phyloP scores from a whole-genome alignment of 2,888 invertebrate species.

The Latrodectus elegans region DNA sequence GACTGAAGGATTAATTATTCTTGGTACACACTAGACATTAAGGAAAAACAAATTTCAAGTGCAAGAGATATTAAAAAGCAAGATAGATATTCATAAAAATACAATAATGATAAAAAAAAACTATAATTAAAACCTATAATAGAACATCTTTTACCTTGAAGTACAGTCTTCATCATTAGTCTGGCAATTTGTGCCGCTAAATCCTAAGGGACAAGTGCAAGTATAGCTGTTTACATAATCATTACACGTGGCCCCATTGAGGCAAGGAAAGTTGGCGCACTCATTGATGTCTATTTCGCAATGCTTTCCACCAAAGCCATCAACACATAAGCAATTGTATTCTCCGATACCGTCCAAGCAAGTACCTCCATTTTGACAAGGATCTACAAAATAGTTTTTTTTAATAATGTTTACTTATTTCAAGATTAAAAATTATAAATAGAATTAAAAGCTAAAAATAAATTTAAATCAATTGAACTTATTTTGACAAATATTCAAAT shows the following conservation, averaged over 20 bases:
- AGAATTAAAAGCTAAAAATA: too few relatives aligned
- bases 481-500: too few relatives aligned
- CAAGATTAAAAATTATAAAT: too few relatives aligned
- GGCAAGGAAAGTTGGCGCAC: conserved; percentile 84
- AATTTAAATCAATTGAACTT: too few relatives aligned
- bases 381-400: conserved; percentile 76
- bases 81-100: background rate
- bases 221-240: conserved; percentile 96
- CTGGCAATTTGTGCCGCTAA: conserved; percentile 96
- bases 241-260: conserved; percentile 93
- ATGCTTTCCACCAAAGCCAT: conserved; percentile 92
- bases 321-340: conserved; percentile 91
- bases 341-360: conserved; percentile 93
- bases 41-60: background rate
- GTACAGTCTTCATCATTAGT: conserved; percentile 96
- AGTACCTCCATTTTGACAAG: conserved; percentile 94
- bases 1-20: too few relatives aligned
- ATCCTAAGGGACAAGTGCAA: conserved; percentile 91
- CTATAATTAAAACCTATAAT: background rate
- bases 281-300: conserved; percentile 94
- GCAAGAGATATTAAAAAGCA: background rate
- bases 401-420: background rate
- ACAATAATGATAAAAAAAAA: background rate
- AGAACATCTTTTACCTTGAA: conserved; percentile 75
- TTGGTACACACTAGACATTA: background rate